A percentile compares a stretch with the other conserved stretches of the same genome.
Conservation (phyloP, 53 echinoderm and acorn worm genomes). For the Temnopleurus reevesii region DNA sequence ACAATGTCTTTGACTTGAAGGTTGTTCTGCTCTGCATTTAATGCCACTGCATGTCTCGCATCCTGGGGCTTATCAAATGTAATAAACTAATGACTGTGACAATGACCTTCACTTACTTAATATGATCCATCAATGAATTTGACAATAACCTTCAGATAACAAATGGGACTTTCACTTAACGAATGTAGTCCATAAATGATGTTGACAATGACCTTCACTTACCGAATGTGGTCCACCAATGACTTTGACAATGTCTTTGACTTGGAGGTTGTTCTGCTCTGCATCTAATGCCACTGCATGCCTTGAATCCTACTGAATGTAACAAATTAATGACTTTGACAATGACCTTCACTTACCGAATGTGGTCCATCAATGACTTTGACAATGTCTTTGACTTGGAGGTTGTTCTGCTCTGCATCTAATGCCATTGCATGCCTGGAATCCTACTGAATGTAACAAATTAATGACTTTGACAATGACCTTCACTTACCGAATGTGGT, state of each 20-base stretch:
- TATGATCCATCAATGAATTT: slow-evolving; percentile 97
- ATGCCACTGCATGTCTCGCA: too few relatives aligned
- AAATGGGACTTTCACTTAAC: too few relatives aligned
- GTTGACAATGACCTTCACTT: too few relatives aligned
- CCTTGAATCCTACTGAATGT: slow-evolving; percentile 85
- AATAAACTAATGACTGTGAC: too few relatives aligned
- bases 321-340: too few relatives aligned
- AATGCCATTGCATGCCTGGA: slow-evolving; percentile 87
- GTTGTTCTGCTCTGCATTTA: too few relatives aligned
- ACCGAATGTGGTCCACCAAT: slow-evolving; percentile 99
- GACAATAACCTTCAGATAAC: slow-evolving; percentile 84
- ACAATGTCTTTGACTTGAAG: too few relatives aligned
- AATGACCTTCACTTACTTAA: slow-evolving; percentile 71
- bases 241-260: slow-evolving; percentile 94
- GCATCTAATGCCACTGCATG: slow-evolving; percentile 93
- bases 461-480: background rate
- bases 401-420: slow-evolving; percentile 99
- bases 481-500: slow-evolving; percentile 88
- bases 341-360: slow-evolving; percentile 93
- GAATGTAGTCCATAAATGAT: too few relatives aligned
- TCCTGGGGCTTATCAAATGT: too few relatives aligned
- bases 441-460: slow-evolving; percentile 79
- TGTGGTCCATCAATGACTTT: slow-evolving; percentile 99
- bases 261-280: slow-evolving; percentile 97
- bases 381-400: slow-evolving; percentile 91